These are phyloP conservation scores for Mythimna albipuncta DNA, from an alignment of 2,888 invertebrate species.

Conservation along the genomic window DNA sequence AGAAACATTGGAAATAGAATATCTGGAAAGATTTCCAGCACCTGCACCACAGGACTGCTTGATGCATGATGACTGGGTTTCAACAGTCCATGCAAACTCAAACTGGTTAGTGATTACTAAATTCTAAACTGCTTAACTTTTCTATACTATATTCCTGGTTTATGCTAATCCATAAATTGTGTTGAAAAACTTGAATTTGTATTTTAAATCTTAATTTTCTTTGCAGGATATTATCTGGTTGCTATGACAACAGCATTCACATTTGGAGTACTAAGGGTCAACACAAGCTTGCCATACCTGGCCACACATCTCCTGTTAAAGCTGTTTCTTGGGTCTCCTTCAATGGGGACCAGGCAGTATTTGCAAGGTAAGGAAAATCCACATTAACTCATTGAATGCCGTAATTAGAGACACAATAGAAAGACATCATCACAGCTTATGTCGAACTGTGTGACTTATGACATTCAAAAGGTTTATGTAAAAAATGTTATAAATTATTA, in stretches of 20 bases:
- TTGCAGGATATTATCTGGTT: conserved; percentile 96
- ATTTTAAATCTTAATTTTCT: neutral
- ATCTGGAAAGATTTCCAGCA: conserved; percentile 96
- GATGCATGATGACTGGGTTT: conserved; percentile 99
- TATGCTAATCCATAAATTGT: neutral
- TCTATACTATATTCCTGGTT: no score
- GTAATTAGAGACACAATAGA: no score
- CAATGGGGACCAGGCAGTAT: conserved; percentile 92
- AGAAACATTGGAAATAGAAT: conserved; percentile 96
- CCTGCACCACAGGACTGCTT: conserved; percentile 98
- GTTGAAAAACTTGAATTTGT: neutral
- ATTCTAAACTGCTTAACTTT: neutral
- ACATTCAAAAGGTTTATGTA: no score
- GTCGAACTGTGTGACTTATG: no score
- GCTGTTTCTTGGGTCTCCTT: conserved; percentile 96
- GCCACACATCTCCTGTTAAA: conserved; percentile 97
- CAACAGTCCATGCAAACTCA: conserved; percentile 93
- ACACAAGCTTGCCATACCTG: conserved; percentile 95
- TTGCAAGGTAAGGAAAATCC: conserved; percentile 91
- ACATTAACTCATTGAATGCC: no score
- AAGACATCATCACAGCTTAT: no score
- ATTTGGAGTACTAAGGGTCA: conserved; percentile 97
- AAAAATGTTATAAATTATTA: no score
- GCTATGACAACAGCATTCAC: conserved; percentile 98
- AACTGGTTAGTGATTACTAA: conserved; percentile 90